Base-by-base conservation (phyloP, 2,888 invertebrate species). In the Nowickia ferox region DNA sequence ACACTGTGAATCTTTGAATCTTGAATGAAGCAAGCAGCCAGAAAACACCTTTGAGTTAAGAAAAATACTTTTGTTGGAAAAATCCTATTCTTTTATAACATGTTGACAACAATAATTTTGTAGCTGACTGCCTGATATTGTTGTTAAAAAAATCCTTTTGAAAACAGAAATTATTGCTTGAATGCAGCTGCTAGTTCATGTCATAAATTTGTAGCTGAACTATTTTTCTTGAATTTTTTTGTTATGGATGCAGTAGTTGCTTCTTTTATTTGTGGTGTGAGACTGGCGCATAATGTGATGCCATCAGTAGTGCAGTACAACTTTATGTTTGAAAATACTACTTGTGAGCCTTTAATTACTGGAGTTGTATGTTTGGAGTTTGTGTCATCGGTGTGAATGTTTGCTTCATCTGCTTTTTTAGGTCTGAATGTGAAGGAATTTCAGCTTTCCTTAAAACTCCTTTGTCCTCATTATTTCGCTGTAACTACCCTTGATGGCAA, bases 381-480 rank as follows among this genome's bases (percentile, higher is more conserved):
- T 59, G 0, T 46, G 13, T 44, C 9, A 9, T 22, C 9, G 11
- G 30, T 17, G n/a, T 4, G 13, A 68, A 46, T 78, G 78, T 55
- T 63, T 63, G 55, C 55, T 76, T 65, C 79, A 79, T 79, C 63
- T 79, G 79, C 46, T 30, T 48, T n/a, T 65, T n/a, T 53, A 46
- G 57, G 17, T 15, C 1, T 22, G 15, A 63, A 15, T 40, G 40
- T 53, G 48, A 46, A 65, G 59, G 40, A 61, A 61, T 74, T 74
- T 51, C 19, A 63, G 19, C 61, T 78, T 63, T 63, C 40, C 40
- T 66, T 57, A 53, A 51, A 75, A 63, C 46, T 66, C 5, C 65
- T 44, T 71, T 19, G 44, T 30, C 9, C 53, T 22, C 55, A 9
- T 30, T 15, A 1, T 30, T 8, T 1, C 9, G n/a, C 1, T 15